Evolutionary conservation across 2,888 invertebrate species (phyloP).

Genomic region (Chironomus tentans): DNA sequence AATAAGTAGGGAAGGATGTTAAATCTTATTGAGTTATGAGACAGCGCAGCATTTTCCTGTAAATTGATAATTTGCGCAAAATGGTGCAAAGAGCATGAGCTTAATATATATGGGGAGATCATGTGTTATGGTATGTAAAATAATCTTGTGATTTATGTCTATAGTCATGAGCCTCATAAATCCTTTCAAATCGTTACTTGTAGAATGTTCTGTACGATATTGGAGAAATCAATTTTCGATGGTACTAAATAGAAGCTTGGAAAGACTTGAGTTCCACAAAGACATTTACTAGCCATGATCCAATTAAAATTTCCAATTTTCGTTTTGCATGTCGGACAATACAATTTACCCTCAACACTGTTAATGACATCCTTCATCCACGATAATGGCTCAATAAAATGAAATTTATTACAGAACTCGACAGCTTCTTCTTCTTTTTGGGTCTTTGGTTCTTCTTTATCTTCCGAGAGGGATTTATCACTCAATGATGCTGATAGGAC

Average conservation of each 20-base stretch:
- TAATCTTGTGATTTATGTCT: background rate
- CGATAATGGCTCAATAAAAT: conserved; percentile 80
- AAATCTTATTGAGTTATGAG: too few species aligned
- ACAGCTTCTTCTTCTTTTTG: too few species aligned
- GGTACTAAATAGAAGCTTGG: conserved; percentile 88
- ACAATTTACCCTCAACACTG: conserved; percentile 68
- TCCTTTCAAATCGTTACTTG: conserved; percentile 63
- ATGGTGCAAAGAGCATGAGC: too few species aligned
- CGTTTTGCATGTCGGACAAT: conserved; percentile 73
- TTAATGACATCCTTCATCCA: conserved; percentile 76
- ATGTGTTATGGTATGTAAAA: background rate
- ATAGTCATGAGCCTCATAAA: background rate
- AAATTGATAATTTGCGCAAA: too few species aligned
- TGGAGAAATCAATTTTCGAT: conserved; percentile 83
- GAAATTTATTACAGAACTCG: conserved; percentile 58
- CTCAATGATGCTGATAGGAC: conserved; percentile 34
- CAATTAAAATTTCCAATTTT: conserved; percentile 88
- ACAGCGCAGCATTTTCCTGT: too few species aligned
- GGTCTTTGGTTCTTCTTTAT: conserved; percentile 28
- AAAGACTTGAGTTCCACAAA: conserved; percentile 80
- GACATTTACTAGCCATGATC: conserved; percentile 83
- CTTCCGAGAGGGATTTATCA: conserved; percentile 27
- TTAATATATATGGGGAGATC: too few species aligned
- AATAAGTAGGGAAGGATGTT: too few species aligned
- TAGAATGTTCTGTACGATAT: conserved; percentile 71